Evolutionary conservation across 2,113 vertebrate genomes (phyloP).

Genomic region (Microtus oregoni): DNA sequence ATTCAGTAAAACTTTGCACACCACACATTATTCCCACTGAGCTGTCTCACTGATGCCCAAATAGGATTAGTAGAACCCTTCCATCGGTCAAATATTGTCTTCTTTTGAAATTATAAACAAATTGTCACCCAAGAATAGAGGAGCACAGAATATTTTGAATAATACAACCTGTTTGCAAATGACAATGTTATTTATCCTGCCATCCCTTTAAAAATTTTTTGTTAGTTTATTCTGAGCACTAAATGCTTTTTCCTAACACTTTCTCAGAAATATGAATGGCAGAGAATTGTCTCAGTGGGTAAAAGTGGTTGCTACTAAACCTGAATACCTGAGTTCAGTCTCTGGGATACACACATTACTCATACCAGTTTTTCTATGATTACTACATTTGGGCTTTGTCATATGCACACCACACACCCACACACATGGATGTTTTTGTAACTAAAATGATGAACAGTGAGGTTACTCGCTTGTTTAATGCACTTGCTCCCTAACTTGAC

Average conservation of each 20-base stretch:
- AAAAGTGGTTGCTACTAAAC: not conserved
- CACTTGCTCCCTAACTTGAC: not conserved
- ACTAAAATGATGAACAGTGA: not conserved
- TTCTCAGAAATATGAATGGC: not conserved
- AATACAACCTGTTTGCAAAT: not conserved
- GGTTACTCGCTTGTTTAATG: too few species aligned
- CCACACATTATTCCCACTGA: too few species aligned
- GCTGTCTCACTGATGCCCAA: not conserved
- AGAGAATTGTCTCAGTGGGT: not conserved
- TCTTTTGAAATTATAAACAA: not conserved
- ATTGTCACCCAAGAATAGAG: not conserved
- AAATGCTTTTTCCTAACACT: not conserved
- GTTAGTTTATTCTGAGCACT: not conserved
- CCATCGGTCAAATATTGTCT: not conserved
- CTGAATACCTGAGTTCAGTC: not conserved
- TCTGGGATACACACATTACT: not conserved
- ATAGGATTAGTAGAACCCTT: not conserved
- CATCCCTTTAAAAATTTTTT: not conserved
- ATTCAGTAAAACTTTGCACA: not conserved
- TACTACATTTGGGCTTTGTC: not conserved
- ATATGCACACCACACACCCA: not conserved
- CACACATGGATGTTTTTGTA: not conserved
- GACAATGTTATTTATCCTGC: not conserved
- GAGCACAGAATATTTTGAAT: not conserved
- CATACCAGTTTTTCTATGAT: not conserved